Percentiles rank a stretch among this genome's conserved stretches.
These are phyloP conservation scores for Mastomys natalensis DNA, from an alignment of 2,113 vertebrate species.

Conservation along the genomic window DNA sequence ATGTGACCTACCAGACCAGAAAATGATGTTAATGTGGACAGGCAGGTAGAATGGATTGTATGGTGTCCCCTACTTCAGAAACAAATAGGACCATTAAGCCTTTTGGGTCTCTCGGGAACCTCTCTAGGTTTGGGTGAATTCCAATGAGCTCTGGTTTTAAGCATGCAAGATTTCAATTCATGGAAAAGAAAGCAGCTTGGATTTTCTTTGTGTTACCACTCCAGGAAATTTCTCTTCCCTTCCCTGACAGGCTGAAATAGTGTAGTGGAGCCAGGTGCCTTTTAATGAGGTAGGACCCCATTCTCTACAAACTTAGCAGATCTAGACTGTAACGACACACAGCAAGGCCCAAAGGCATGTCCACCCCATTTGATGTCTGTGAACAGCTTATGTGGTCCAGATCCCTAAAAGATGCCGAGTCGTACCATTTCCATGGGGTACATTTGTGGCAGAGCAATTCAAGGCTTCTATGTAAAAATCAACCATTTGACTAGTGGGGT, in stretches of 20 bases:
- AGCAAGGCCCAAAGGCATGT: not conserved
- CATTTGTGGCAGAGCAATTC: not conserved
- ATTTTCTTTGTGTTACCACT: constrained; percentile 11
- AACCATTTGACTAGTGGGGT: not conserved
- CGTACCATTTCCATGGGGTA: not conserved
- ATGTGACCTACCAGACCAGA: constrained; percentile 53
- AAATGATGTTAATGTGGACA: not conserved
- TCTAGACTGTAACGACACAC: not conserved
- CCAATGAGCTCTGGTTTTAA: constrained; percentile 64
- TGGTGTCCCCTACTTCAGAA: not conserved
- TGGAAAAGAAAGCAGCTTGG: constrained; percentile 5
- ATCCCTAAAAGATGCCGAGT: not conserved
- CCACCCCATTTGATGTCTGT: not conserved
- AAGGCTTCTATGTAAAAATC: not conserved
- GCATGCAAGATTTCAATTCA: constrained; percentile 38
- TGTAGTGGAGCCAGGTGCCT: no score
- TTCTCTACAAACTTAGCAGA: not conserved
- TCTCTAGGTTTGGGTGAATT: constrained; percentile 53
- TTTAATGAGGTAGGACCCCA: not conserved
- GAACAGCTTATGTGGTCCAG: not conserved
- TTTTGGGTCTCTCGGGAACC: constrained; percentile 18
- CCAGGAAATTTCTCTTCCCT: constrained; percentile 36
- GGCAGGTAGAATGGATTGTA: constrained; percentile 19
- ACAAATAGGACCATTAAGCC: constrained; percentile 44
- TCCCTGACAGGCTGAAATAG: not conserved